These are phyloP conservation scores for Chrysemys picta DNA, from an alignment of 2,113 vertebrate species.

Conservation along the genomic window DNA sequence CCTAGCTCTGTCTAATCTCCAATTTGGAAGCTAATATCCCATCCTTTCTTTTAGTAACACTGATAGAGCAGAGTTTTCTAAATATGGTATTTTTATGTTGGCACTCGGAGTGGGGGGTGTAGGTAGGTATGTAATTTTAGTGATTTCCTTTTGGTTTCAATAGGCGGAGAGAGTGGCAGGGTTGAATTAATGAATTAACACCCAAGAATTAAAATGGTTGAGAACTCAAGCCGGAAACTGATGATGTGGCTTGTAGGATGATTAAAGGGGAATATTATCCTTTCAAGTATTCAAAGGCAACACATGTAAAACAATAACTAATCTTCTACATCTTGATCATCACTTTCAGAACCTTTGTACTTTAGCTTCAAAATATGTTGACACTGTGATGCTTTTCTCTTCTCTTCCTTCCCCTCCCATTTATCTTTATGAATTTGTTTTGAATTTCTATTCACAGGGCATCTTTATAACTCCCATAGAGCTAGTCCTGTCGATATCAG, in stretches of 20 bases:
- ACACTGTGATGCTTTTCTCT: neutral
- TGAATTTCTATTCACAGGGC: conserved; percentile 47
- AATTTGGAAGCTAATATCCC: neutral
- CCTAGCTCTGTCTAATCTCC: neutral
- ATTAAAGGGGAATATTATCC: neutral
- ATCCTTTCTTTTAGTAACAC: neutral
- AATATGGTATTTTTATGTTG: neutral
- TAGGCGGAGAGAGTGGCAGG: neutral
- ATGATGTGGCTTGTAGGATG: neutral
- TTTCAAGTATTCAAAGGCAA: neutral
- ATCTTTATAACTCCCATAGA: conserved; percentile 45
- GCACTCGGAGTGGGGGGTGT: neutral
- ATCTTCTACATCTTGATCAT: neutral
- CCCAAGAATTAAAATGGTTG: neutral
- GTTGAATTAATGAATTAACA: neutral
- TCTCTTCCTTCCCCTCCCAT: neutral
- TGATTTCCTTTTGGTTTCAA: neutral
- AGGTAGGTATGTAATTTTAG: neutral
- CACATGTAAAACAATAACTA: neutral
- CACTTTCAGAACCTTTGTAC: neutral
- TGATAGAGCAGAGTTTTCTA: neutral
- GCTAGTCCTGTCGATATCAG: conserved; percentile 40
- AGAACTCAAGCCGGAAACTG: neutral
- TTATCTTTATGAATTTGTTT: conserved; percentile 39
- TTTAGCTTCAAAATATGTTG: neutral